phyloP scores from a whole-genome alignment of 2,113 vertebrate species.

The Alces alces region DNA sequence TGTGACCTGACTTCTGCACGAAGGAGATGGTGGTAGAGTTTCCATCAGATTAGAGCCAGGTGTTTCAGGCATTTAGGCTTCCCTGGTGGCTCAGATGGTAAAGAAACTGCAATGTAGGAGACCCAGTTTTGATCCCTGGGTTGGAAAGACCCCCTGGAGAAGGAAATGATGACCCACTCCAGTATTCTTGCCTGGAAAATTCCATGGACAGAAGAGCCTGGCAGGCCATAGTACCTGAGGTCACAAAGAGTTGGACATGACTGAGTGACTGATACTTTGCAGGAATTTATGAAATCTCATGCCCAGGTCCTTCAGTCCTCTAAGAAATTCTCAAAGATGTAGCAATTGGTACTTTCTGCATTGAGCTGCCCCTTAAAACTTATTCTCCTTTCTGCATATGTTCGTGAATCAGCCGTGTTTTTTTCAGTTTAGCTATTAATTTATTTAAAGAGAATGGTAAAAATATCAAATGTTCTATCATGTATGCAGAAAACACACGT shows the following conservation, averaged over 20 bases:
- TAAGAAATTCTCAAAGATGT: neutral
- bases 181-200: neutral
- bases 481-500: neutral
- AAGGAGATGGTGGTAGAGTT: neutral
- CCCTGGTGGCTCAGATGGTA: neutral
- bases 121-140: neutral
- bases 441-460: constrained; percentile 4
- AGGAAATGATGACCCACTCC: neutral
- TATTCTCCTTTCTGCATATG: neutral
- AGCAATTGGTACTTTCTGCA: neutral
- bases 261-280: neutral
- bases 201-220: neutral
- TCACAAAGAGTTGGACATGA: neutral
- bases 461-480: neutral
- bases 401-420: neutral
- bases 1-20: neutral
- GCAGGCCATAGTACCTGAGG: neutral
- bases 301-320: neutral
- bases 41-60: neutral
- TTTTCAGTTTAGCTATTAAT: neutral
- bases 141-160: neutral
- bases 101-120: neutral
- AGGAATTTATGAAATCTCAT: neutral
- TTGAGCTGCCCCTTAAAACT: neutral
- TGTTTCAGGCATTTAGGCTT: neutral